Evolutionary conservation across 2,888 invertebrate genomes (phyloP), one percentile per base, ranked within the genome.

Genomic region (Gandaritis pyraliata): DNA sequence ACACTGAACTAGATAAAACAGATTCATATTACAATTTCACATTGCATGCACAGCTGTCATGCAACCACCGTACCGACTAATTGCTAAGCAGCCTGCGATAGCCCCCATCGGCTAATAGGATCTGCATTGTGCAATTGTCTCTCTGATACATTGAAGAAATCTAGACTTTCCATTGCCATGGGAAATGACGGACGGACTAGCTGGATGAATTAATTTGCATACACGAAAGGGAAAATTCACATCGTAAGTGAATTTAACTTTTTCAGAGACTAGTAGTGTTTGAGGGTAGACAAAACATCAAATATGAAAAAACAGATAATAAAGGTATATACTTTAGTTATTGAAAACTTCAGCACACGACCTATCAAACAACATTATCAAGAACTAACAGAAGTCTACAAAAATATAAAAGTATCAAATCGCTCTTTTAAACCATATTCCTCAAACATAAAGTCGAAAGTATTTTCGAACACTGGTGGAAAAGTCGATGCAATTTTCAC

Each of bases 151-250:
- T 58, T 72, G 69, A 71, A 69, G 68, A 72, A 72, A 61, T 69
- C 72, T 68, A 66, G 60, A 66, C 79, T 82, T 83, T 82, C 80
- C 61, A 63, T 74, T 74, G 67, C 63, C 66, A 72, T 80, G 79
- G 70, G 79, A 79, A 70, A 55, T 58, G 49, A 56, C 46, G 61
- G 55, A 55, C 61, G 61, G 55, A 55, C 61, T 45, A 23, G 50
- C 43, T 49, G 15, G 46, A 33, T 43, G 30, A 49, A 30, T 43
- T 56, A 43, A 52, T 56, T 56, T 51, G 52, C 52, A 52, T 55
- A 39, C 41, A 16, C 6, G 7, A 15, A 43, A 52, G 41, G 38
- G 29, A 30, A 29, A 41, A 5, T 6, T 11, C 13, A 45, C 8
- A 13, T 15, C 10, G 12, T 45, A n/a, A 18, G 6, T 41, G n/a